Evolutionary conservation across 2,797 vertebrate species (phyloP), one percentile per base, ranked within the genome.

Genomic region (Acanthis flammea): DNA sequence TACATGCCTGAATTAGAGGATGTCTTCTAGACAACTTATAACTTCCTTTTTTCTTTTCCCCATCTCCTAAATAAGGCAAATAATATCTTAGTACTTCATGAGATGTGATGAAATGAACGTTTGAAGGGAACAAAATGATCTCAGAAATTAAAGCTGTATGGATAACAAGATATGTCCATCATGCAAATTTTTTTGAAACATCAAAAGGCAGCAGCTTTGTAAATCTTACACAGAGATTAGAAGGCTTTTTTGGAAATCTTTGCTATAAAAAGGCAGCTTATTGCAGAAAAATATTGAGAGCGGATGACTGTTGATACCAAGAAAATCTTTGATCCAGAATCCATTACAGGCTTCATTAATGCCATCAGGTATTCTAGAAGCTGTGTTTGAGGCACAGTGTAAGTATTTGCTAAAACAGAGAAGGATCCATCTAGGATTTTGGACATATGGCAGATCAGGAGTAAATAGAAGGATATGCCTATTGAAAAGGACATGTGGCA

Each of bases 291-390:
- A 54, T 23, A 25, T 17, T 61, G 31, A 72, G 61, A 90, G 31
- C 9, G 65, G 65, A 37, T 11, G 30, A 57, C 67, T 54, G 42
- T 41, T 77, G 22, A 30, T 83, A 77, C 58, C 35, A 72, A 50
- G 61, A 71, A 53, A 94, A 54, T 61, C 62, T 90, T 92, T 91
- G 85, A 91, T 83, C 42, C 42, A 77, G 71, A 94, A 71, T 76
- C 42, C 74, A 9, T 86, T 84, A 50, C 33, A 65, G 21, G 9
- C 6, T 88, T 75, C 50, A 37, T 88, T 83, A 91, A 77, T 62
- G 19, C 19, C 42, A 51, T 74, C 28, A 68, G 57, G 24, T 57
- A 30, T 47, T 77, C 41, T 28, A 76, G 72, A 71, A 22, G 37
- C 37, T 31, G 37, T 73, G 35, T 80, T 87, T 77, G 25, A 57